Conservation (phyloP, 2,797 vertebrate genomes). For the Lemur catta region DNA sequence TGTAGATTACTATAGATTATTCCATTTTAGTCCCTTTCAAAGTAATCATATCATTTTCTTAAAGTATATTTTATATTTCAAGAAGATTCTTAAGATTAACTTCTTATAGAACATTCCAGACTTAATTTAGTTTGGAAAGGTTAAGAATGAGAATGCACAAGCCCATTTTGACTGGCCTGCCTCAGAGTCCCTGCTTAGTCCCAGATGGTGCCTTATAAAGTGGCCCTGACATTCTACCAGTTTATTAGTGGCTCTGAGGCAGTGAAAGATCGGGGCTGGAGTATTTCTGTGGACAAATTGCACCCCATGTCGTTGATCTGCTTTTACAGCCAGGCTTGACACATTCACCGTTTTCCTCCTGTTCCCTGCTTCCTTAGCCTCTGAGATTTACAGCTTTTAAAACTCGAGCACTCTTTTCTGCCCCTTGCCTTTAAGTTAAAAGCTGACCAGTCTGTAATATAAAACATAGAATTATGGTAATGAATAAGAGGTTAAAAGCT, state of each 20-base stretch:
- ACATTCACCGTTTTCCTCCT: constrained; percentile 52
- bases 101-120: neutral
- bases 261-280: neutral
- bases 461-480: constrained; percentile 67
- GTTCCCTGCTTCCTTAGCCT: constrained; percentile 4
- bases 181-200: neutral
- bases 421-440: constrained; percentile 70
- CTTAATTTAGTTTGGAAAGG: neutral
- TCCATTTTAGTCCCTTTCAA: neutral
- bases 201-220: neutral
- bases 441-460: constrained; percentile 65
- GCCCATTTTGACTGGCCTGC: neutral
- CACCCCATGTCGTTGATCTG: constrained; percentile 38
- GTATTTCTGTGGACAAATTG: constrained; percentile 55
- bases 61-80: neutral
- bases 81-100: neutral
- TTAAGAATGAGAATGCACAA: neutral
- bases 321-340: constrained; percentile 65
- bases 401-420: constrained; percentile 55
- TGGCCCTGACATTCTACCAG: neutral
- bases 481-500: constrained; percentile 67
- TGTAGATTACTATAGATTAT: neutral
- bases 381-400: constrained; percentile 69
- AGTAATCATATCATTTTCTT: neutral
- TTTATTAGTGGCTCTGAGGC: constrained; percentile 36